Evolutionary conservation across 2,797 vertebrate genomes (phyloP).

Genomic region (Syndactyla subalaris): DNA sequence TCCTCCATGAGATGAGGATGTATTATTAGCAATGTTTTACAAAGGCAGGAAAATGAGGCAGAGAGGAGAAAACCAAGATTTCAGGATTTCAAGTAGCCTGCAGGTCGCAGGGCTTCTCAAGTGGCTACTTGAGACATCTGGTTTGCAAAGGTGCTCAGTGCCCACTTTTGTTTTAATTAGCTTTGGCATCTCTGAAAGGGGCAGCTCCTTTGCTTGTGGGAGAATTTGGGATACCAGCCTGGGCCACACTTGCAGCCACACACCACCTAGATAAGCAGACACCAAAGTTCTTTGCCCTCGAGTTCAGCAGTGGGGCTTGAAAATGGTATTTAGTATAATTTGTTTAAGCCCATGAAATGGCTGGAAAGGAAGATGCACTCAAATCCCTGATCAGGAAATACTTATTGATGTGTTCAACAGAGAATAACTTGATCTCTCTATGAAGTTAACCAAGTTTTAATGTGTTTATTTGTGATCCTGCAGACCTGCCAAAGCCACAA

Average conservation of each 20-base stretch:
- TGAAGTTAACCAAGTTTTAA: not conserved
- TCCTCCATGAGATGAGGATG: constrained; percentile 2
- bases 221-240: not conserved
- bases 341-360: not conserved
- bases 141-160: constrained; percentile 5
- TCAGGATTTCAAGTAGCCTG: not conserved
- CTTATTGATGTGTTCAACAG: not conserved
- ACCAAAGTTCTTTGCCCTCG: not conserved
- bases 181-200: constrained; percentile 1
- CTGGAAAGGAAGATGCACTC: not conserved
- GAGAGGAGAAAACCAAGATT: not conserved
- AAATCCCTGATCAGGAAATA: not conserved
- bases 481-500: not conserved
- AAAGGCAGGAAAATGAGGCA: constrained; percentile 34
- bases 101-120: not conserved
- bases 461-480: not conserved
- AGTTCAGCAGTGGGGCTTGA: not conserved
- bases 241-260: not conserved
- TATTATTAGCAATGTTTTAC: constrained; percentile 28
- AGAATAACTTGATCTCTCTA: not conserved
- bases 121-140: not conserved
- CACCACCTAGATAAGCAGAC: not conserved
- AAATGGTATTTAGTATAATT: not conserved
- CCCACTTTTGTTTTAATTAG: constrained; percentile 15
- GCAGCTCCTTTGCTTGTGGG: not conserved